Evolutionary conservation across 2,888 invertebrate genomes (phyloP).

Genomic region (Protula sp.): DNA sequence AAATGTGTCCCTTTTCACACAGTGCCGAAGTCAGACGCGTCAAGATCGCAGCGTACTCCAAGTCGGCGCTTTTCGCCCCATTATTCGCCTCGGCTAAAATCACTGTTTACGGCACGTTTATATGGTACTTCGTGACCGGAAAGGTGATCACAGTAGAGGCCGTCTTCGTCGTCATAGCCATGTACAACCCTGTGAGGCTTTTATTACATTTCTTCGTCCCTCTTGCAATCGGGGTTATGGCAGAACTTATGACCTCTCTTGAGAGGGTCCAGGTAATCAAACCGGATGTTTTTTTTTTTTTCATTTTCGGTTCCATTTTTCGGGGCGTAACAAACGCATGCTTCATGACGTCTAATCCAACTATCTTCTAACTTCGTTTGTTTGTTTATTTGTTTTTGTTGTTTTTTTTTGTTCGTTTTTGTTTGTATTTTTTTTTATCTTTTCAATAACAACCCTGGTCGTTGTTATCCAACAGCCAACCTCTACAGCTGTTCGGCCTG

Average conservation of each 20-base stretch:
- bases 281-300: too few species aligned
- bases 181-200: constrained; percentile 78
- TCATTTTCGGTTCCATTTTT: too few species aligned
- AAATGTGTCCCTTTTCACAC: too few species aligned
- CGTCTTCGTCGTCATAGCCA: constrained; percentile 70
- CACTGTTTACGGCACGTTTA: constrained; percentile 74
- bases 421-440: too few species aligned
- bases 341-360: too few species aligned
- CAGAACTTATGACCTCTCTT: constrained; percentile 73
- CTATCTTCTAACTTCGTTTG: too few species aligned
- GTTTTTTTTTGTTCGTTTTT: too few species aligned
- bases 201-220: constrained; percentile 87
- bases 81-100: constrained; percentile 72
- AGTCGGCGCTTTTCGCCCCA: constrained; percentile 64
- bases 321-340: too few species aligned
- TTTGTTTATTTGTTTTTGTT: too few species aligned
- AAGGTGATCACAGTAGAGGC: constrained; percentile 65
- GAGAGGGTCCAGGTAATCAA: constrained; percentile 65
- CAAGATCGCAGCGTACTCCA: constrained; percentile 56
- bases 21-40: constrained; percentile 64
- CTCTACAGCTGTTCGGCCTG: too few species aligned
- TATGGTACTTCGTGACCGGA: constrained; percentile 68
- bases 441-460: too few species aligned
- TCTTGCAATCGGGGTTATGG: constrained; percentile 72
- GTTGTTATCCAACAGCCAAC: too few species aligned